phyloP scores from a whole-genome alignment of 2,113 vertebrate genomes.

The Vidua macroura region DNA sequence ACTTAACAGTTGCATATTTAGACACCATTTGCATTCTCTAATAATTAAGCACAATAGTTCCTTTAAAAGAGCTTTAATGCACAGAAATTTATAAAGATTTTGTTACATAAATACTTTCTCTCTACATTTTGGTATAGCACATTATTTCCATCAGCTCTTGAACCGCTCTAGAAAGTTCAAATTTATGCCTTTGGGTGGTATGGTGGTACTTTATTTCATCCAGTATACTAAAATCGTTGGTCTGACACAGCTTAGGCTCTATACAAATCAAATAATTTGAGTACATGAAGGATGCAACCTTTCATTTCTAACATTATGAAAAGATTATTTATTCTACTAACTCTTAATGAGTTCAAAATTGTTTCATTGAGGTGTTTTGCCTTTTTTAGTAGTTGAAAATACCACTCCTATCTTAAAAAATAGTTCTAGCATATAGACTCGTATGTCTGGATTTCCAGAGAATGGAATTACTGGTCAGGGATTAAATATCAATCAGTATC shows the following conservation, averaged over 20 bases:
- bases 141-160: background rate
- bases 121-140: background rate
- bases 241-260: background rate
- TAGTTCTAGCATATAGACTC: background rate
- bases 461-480: background rate
- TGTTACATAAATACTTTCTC: background rate
- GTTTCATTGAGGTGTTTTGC: background rate
- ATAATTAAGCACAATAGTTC: background rate
- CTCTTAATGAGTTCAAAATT: background rate
- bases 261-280: background rate
- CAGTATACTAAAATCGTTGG: background rate
- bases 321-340: background rate
- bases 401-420: background rate
- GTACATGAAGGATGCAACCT: background rate
- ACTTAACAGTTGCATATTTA: background rate
- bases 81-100: background rate
- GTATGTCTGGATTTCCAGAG: background rate
- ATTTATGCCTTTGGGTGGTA: background rate
- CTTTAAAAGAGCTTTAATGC: background rate
- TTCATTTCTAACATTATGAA: background rate
- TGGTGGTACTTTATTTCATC: fast-evolving
- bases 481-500: background rate
- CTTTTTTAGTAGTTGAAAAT: background rate
- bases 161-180: background rate
- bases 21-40: background rate